A percentile compares a stretch with the other conserved stretches of the same genome.
Evolutionary conservation across 2,888 invertebrate species (phyloP).

Genomic region (Machimus atricapillus): DNA sequence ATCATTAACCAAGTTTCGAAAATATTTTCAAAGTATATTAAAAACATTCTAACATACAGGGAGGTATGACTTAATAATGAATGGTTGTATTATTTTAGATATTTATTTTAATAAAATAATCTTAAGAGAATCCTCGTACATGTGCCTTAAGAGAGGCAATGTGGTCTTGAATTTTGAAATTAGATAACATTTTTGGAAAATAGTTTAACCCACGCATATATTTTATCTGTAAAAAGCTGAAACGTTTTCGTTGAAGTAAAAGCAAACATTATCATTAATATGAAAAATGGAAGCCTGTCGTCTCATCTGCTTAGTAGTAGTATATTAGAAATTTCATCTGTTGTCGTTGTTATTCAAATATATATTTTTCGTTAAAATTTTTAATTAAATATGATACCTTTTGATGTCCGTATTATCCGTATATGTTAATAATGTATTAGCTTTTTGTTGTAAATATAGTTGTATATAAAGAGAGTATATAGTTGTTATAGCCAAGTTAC

Average conservation of each 20-base stretch:
- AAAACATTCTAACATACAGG: neutral
- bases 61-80: neutral
- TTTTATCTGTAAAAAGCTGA: slow-evolving; percentile 39
- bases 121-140: neutral
- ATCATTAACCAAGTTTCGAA: no score
- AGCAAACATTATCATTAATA: neutral
- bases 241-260: slow-evolving; percentile 10
- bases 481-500: neutral
- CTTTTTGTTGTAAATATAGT: slow-evolving; percentile 9
- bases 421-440: neutral
- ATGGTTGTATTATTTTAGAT: neutral
- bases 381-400: neutral
- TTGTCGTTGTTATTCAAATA: neutral
- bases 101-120: neutral
- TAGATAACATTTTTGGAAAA: neutral
- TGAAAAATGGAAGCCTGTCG: slow-evolving; percentile 30
- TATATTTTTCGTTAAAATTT: neutral
- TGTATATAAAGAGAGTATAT: neutral
- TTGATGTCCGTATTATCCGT: neutral
- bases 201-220: slow-evolving; percentile 28
- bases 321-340: neutral
- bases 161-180: neutral
- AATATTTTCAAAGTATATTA: no score
- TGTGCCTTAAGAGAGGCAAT: neutral
- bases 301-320: slow-evolving; percentile 36